Evolutionary conservation across 1,140 invertebrate species (phyloP), one percentile per base, ranked within the genome.

Genomic region (Sinella curviseta): DNA sequence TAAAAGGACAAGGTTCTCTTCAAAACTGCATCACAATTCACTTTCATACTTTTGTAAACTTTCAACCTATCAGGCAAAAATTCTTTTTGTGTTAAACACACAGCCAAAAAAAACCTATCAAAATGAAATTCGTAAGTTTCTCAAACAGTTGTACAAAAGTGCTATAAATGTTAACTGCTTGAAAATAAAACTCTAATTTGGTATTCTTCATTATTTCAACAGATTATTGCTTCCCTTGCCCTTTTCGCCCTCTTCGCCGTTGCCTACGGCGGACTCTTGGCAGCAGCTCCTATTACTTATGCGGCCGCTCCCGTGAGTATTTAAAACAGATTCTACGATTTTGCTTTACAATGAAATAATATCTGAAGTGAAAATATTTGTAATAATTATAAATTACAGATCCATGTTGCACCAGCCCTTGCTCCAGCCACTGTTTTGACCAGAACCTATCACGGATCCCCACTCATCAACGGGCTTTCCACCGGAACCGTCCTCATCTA

Each of bases 71-170:
- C n/a, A n/a, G n/a, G n/a, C n/a, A n/a, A n/a, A n/a, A n/a, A n/a
- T n/a, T n/a, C n/a, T n/a, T n/a, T n/a, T n/a, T n/a, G n/a, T n/a
- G n/a, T n/a, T n/a, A n/a, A n/a, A n/a, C n/a, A n/a, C n/a, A n/a
- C n/a, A n/a, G n/a, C n/a, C n/a, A n/a, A n/a, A n/a, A n/a, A n/a
- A n/a, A n/a, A n/a, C n/a, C n/a, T n/a, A n/a, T 79, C 80, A 81
- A 26, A 78, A 81, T 81, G 80, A 78, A 81, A 67, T 76, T 77
- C 60, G 80, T 81, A 79, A 81, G 80, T 48, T 39, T 48, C 30
- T 24, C 24, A 28, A 48, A 48, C 39, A 48, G 39, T 48, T 12
- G 8, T 48, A 20, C 3, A 60, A 60, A n/a, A 8, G 24, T 14
- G 57, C 57, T 17, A 60, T 60, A 60, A 26, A 3, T 60, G 4